Conservation (phyloP, 2,113 vertebrate genomes). For the Sylvilagus bachmani region DNA sequence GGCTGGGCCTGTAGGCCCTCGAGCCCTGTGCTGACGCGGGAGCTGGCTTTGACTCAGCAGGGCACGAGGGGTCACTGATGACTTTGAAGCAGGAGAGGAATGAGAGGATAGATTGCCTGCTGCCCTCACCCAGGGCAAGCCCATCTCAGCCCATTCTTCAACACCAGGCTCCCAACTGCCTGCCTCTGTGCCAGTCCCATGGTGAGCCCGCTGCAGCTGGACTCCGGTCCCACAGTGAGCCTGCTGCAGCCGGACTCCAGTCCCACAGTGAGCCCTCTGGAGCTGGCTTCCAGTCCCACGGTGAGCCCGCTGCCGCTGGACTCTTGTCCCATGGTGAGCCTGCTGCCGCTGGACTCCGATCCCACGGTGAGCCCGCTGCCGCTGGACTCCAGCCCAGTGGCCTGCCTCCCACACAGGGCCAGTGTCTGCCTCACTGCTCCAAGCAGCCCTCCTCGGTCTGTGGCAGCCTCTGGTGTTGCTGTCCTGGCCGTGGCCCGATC, state of each 20-base stretch:
- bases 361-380: no score
- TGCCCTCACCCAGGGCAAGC: no score
- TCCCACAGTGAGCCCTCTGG: background rate
- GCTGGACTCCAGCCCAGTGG: background rate
- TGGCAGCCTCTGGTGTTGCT: background rate
- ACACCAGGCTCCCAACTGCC: background rate
- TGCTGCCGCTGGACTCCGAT: background rate
- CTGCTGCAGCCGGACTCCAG: background rate
- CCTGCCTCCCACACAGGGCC: background rate
- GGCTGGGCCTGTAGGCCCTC: background rate
- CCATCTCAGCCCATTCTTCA: background rate
- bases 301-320: no score
- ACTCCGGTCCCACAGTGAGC: background rate
- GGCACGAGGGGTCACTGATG: background rate
- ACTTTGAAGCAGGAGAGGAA: background rate
- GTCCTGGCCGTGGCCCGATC: background rate
- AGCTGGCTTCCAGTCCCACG: background rate
- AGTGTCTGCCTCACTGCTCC: background rate
- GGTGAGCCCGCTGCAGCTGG: background rate
- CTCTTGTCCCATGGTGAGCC: background rate
- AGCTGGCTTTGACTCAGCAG: constrained; percentile 18
- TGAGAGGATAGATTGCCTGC: background rate
- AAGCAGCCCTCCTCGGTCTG: background rate
- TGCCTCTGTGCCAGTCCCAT: background rate
- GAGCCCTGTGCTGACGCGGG: background rate